Evolutionary conservation across 2,797 vertebrate genomes (phyloP).

Genomic region (Agapornis canus): DNA sequence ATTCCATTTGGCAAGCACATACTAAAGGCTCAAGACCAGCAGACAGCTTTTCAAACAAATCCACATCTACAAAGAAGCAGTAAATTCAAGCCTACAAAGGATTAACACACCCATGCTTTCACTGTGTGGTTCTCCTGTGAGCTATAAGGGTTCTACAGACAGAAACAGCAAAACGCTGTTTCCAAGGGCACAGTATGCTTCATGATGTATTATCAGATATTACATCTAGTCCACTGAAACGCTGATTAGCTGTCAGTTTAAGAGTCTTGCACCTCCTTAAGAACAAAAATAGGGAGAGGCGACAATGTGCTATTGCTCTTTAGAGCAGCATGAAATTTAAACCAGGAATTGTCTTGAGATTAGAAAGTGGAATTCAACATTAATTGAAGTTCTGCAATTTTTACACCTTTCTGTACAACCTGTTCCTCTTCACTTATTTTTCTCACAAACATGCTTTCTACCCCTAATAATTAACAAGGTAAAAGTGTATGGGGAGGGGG

Average conservation of each 20-base stretch:
- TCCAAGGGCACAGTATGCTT: not conserved
- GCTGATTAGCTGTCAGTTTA: not conserved
- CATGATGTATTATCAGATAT: not conserved
- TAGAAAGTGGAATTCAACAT: not conserved
- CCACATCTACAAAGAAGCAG: not conserved
- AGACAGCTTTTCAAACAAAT: slow-evolving; percentile 29
- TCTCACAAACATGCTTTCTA: not conserved
- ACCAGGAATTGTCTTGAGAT: not conserved
- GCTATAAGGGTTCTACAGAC: not conserved
- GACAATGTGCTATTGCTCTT: not conserved
- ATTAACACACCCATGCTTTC: slow-evolving; percentile 21
- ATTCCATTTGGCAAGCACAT: not conserved
- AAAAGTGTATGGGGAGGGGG: not conserved
- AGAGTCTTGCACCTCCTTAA: not conserved
- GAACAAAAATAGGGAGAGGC: not conserved
- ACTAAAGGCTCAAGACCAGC: not conserved
- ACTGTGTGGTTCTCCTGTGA: not conserved
- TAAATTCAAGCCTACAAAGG: not conserved
- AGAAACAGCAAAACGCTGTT: not conserved
- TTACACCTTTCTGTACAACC: not conserved
- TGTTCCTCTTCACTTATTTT: not conserved
- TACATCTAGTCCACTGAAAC: not conserved
- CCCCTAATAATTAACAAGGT: not conserved
- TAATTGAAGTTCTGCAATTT: not conserved
- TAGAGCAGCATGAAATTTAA: not conserved